Evolutionary conservation across 1,140 invertebrate species (phyloP).

Genomic region (Maniola jurtina): DNA sequence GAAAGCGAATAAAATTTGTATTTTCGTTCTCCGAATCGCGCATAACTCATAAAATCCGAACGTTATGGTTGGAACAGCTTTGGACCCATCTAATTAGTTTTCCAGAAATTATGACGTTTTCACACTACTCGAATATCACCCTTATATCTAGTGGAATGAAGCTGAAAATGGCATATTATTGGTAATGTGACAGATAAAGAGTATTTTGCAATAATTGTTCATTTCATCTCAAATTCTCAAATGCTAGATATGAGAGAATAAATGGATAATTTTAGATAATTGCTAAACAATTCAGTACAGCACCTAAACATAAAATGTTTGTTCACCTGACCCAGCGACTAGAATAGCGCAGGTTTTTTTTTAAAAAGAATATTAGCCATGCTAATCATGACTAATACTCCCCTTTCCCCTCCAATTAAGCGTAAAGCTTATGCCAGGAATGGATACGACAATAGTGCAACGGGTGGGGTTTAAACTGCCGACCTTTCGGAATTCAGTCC

Average conservation of each 20-base stretch:
- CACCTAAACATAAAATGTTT: neutral
- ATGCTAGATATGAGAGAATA: no score
- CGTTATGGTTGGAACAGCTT: conserved; percentile 36
- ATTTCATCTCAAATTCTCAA: no score
- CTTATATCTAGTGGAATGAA: neutral
- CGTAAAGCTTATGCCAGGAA: no score
- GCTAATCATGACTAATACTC: no score
- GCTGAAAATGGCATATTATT: conserved; percentile 6
- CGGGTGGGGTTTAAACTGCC: no score
- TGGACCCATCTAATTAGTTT: conserved; percentile 48
- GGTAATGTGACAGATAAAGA: conserved; percentile 9
- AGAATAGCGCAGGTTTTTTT: conserved; percentile 25
- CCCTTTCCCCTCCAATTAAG: no score
- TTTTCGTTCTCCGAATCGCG: conserved; percentile 43
- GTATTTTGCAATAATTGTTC: conserved; percentile 24
- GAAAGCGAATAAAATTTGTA: conserved; percentile 35
- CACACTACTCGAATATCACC: conserved; percentile 6
- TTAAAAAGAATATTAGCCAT: no score
- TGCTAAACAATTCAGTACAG: neutral
- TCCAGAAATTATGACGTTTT: conserved; percentile 27
- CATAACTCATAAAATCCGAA: conserved; percentile 50
- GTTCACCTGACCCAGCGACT: conserved; percentile 19
- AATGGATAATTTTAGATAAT: no score
- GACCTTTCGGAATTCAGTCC: no score
- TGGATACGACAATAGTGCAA: no score